Evolutionary conservation across 2,888 invertebrate species (phyloP), one percentile per base, ranked within the genome.

Genomic region (Cheilosia impressa): DNA sequence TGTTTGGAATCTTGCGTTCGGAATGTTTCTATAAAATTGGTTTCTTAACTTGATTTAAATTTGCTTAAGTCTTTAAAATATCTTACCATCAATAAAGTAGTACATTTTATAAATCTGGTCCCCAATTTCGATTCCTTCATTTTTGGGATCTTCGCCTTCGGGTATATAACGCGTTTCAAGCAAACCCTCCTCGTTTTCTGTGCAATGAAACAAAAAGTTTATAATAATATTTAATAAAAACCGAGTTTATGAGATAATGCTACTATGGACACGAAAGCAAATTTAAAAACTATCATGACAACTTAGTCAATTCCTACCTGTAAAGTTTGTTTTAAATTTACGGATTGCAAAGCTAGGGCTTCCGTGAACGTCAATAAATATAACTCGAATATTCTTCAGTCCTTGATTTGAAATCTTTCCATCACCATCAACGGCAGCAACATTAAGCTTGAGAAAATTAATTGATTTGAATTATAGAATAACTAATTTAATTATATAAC

Each of bases 391-490:
- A 1, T 92, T 89, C 52, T 89, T 88, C 17, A 88, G 60, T 52
- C 22, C 13, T 75, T 87, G 75, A 15, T 50, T 66, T 1, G 89
- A 88, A n/a, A 66, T 53, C 65, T 87, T 87, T 13, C 87, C 87
- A 22, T 88, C 94, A 5, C 93, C 92, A 88, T 94, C 94, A 2
- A 92, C 92, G 0, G 93, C 94, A 34, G 91, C 91, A 58, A 94
- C 90, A 6, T 91, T 93, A 17, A 94, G 89, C 94, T 94, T 81
- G 15, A 85, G 6, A 58, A 41, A 47, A 47, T 17, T 2, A 47
- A 9, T 17, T 17, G 9, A 7, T 17, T 7, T 2, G 7, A 17
- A 7, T 45, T 2, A 17, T 6, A 1, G 2, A 19, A n/a, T 4
- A n/a, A 15, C 7, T 7, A 17, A 47, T 17, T 17, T 9, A 47